Evolutionary conservation across 2,113 vertebrate genomes (phyloP), one percentile per base, ranked within the genome.

Genomic region (Colius striatus): DNA sequence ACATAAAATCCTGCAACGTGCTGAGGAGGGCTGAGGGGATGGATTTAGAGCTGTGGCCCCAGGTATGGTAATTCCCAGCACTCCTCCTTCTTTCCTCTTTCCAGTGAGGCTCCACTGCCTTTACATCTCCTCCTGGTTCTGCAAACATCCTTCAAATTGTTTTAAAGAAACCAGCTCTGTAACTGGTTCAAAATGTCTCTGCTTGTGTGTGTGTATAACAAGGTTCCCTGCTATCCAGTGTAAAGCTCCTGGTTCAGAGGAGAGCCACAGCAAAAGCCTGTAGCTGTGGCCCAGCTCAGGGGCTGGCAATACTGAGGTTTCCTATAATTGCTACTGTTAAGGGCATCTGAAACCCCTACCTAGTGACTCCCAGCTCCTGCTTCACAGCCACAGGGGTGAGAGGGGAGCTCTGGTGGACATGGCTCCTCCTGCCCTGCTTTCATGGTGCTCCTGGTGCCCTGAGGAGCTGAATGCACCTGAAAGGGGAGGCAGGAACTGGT

Each of bases 21-120:
- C 55, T 0, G 3, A 72, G 68, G 17, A 75, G 83, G 53, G 62
- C 29, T 0, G 16, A 92, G 32, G 61, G 53, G 30, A 79, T 67
- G 36, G 55, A 90, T 58, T 75, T 81, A 68, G 20, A 1, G 9
- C 48, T 72, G 53, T 61, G 78, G 73, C 54, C 13, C 32, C 16
- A 16, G 70, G 29, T 92, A n/a, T 55, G 34, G 32, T 60, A 93
- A 88, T 87, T 92, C 76, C 87, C 87, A 75, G 70, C 38, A 17
- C 29, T 87, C 9, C 54, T 86, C 67, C 60, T 54, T 43, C 34
- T 15, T 10, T 2, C 1, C 9, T 45, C 36, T 78, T 94, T 86
- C 60, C n/a, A 54, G 11, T 30, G 72, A 58, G 36, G 55, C 4
- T 54, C 43, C 65, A 18, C 45, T 73, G 55, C 60, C 16, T 88